Percentiles rank a stretch among this genome's conserved stretches.
phyloP scores from a whole-genome alignment of 1,140 invertebrate species.

The Schlechtendalia chinensis region DNA sequence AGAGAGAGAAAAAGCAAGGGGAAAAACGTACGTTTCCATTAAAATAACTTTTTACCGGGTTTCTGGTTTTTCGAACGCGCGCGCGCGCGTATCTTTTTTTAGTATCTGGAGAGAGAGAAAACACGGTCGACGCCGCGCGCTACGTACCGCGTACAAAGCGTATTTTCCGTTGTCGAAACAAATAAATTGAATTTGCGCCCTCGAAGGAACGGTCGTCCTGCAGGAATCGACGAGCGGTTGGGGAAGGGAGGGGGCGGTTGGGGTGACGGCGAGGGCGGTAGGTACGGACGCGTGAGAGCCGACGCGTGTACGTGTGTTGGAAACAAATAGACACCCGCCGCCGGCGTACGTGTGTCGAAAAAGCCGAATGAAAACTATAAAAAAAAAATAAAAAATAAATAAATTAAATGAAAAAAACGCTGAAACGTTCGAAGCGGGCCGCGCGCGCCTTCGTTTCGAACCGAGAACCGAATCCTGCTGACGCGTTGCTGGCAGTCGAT shows the following conservation, averaged over 20 bases:
- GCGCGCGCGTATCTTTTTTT: slow-evolving; percentile 35
- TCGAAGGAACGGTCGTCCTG: not conserved
- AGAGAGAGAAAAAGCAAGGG: slow-evolving; percentile 5
- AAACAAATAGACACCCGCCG: slow-evolving; percentile 46
- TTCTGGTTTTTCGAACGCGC: slow-evolving; percentile 9
- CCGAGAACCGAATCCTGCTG: too few species aligned
- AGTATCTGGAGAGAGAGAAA: not conserved
- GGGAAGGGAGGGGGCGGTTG: too few species aligned
- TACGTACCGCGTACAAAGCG: not conserved
- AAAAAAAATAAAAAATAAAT: too few species aligned
- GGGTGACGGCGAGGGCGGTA: not conserved
- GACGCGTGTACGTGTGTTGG: slow-evolving; percentile 31
- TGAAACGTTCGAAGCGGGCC: too few species aligned
- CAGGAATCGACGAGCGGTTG: not conserved
- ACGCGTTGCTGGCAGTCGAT: too few species aligned
- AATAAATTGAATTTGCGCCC: slow-evolving; percentile 46
- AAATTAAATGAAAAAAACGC: too few species aligned
- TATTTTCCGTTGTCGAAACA: slow-evolving; percentile 39
- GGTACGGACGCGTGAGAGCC: slow-evolving; percentile 9
- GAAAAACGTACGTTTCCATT: slow-evolving; percentile 32
- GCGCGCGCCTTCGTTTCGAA: too few species aligned
- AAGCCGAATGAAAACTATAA: slow-evolving; percentile 1
- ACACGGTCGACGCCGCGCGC: not conserved
- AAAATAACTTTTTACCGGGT: slow-evolving; percentile 34
- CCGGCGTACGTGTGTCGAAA: not conserved